Evolutionary conservation across 2,113 vertebrate genomes (phyloP), one percentile per base, ranked within the genome.

Genomic region (Marmota flaviventris): DNA sequence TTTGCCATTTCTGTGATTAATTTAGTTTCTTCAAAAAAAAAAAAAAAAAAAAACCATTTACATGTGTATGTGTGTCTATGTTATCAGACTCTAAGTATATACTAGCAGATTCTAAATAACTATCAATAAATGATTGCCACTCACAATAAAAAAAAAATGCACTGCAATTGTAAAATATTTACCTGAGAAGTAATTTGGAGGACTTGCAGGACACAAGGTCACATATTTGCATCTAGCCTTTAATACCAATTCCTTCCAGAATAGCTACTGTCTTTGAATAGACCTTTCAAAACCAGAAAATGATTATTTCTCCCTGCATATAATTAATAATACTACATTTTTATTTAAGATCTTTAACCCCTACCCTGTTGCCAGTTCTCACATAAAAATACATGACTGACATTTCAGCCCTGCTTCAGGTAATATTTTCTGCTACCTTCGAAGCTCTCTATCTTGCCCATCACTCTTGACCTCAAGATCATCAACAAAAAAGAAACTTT

Each of bases 1-100:
- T 89, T 94, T 72, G 8, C 12, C 34, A 61, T 67, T 95, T 81
- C n/a, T 89, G 10, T 91, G 37, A 63, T 89, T 89, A 51, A 48
- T 45, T 93, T 56, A 70, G 13, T 67, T 67, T 34, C 29, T n/a
- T 5, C 4, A 72, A 94, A 58, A 85, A 58, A 45, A 45, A 45
- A 45, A 8, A 8, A 42, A 42, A 42, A 42, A 42, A 45, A 42
- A 42, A 42, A 42, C 1, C 42, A 78, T n/a, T 24, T 61, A 16
- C n/a, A 0, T 17, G 4, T 25, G 34, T n/a, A 22, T 73, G 2
- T 75, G 25, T 77, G 11, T 61, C 0, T 51, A 10, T 48, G 18
- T 6, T 12, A 65, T 32, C 32, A 14, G 63, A 85, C 22, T 63
- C 14, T 63, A 83, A 75, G 27, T 45, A 27, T 18, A 17, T 6